Conservation (phyloP, 2,797 vertebrate genomes). For the Hydrocynus forskahlii region DNA sequence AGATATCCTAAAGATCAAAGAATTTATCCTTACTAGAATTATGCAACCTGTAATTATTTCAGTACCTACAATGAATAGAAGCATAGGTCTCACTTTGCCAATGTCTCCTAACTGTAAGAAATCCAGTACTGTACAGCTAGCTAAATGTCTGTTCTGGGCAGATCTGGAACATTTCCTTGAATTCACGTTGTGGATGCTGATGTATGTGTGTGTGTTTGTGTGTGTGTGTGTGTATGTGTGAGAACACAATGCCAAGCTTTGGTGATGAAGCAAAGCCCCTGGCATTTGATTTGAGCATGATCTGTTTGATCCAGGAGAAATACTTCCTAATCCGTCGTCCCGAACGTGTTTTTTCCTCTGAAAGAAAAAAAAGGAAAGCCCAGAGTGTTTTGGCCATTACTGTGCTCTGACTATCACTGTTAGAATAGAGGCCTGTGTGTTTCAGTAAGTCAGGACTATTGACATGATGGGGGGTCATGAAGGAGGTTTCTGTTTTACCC, state of each 20-base stretch:
- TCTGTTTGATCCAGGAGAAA: conserved; percentile 31
- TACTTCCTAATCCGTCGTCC: background rate
- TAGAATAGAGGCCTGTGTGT: background rate
- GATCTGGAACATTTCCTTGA: conserved; percentile 1
- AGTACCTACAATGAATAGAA: background rate
- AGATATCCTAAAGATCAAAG: too few species aligned
- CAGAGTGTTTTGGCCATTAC: background rate
- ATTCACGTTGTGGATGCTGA: conserved; percentile 2
- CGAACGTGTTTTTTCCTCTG: background rate
- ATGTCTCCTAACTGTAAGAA: background rate
- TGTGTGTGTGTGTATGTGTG: background rate
- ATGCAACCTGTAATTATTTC: background rate
- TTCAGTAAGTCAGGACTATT: background rate
- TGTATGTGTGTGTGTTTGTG: background rate
- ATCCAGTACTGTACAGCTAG: conserved; percentile 8
- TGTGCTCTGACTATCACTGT: background rate
- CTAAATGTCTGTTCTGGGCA: background rate
- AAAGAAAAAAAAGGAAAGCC: background rate
- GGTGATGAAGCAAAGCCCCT: conserved; percentile 12
- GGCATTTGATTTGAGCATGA: conserved; percentile 1
- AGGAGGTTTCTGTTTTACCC: background rate
- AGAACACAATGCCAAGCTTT: background rate
- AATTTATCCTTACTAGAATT: background rate
- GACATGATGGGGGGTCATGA: background rate
- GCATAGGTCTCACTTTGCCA: background rate